These are phyloP conservation scores for Eudyptes chrysolophus DNA, from an alignment of 2,113 vertebrate species.

Conservation along the genomic window DNA sequence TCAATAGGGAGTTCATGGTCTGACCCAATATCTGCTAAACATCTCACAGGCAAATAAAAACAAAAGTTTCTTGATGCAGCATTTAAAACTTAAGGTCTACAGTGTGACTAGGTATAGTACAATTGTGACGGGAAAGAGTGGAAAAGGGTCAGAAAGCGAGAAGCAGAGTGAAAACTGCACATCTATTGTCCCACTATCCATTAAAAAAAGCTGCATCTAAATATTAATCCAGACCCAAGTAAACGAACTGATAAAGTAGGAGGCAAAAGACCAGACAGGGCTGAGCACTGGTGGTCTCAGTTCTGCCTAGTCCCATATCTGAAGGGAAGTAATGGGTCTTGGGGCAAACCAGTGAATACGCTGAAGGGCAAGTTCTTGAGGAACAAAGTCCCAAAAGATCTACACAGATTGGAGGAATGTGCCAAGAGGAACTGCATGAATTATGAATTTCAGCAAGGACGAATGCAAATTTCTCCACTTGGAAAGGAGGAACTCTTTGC, in stretches of 20 bases:
- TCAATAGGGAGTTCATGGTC: neutral
- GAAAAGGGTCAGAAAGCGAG: neutral
- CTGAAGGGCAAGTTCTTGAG: neutral
- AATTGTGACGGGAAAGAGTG: neutral
- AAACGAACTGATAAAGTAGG: neutral
- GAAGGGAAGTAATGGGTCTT: neutral
- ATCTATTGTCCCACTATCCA: neutral
- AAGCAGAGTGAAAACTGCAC: neutral
- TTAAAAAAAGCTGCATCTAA: neutral
- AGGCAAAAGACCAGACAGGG: neutral
- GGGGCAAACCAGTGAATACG: neutral
- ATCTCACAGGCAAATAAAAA: neutral
- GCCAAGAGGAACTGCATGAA: neutral
- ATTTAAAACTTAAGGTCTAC: neutral
- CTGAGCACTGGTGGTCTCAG: neutral
- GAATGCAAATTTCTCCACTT: neutral
- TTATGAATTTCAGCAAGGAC: neutral
- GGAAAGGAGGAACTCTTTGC: neutral
- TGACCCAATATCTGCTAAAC: neutral
- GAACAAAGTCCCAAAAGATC: neutral
- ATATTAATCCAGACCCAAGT: neutral
- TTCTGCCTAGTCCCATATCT: neutral
- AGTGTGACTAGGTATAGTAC: neutral
- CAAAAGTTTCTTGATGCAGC: neutral
- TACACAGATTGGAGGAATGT: neutral